Evolutionary conservation across 92 coral and sea anemone species (phyloP).

Genomic region (Palythoa grandis): DNA sequence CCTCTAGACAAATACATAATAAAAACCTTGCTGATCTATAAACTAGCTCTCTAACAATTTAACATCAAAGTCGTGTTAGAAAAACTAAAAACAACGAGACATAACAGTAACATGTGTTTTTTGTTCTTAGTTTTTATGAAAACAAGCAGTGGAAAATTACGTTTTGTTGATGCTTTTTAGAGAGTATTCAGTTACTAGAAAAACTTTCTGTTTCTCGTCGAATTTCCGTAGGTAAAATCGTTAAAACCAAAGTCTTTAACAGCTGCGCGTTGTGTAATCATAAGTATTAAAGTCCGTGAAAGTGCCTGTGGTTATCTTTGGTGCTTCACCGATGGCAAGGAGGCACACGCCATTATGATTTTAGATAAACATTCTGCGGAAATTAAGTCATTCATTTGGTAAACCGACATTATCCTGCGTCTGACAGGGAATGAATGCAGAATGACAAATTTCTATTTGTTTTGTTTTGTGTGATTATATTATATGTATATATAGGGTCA

Average conservation of each 20-base stretch:
- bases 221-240: constrained; percentile 16
- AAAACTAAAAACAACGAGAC: background rate
- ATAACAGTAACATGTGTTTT: constrained; percentile 1
- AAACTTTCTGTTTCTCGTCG: constrained; percentile 3
- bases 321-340: background rate
- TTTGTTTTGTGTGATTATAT: no score
- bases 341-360: background rate
- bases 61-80: background rate
- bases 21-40: background rate
- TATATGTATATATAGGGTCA: background rate
- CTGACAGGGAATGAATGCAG: no score
- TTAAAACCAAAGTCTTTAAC: background rate
- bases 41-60: background rate
- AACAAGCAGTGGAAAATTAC: background rate
- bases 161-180: constrained; percentile 19
- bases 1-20: background rate
- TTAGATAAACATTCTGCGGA: background rate
- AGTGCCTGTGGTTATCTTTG: background rate
- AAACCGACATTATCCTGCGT: no score
- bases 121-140: background rate
- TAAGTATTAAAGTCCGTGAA: background rate
- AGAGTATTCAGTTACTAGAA: constrained; percentile 16
- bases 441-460: no score
- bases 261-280: background rate
- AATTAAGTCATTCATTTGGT: no score